Evolutionary conservation across 2,797 vertebrate genomes (phyloP).

Genomic region (Cossypha dichroa): DNA sequence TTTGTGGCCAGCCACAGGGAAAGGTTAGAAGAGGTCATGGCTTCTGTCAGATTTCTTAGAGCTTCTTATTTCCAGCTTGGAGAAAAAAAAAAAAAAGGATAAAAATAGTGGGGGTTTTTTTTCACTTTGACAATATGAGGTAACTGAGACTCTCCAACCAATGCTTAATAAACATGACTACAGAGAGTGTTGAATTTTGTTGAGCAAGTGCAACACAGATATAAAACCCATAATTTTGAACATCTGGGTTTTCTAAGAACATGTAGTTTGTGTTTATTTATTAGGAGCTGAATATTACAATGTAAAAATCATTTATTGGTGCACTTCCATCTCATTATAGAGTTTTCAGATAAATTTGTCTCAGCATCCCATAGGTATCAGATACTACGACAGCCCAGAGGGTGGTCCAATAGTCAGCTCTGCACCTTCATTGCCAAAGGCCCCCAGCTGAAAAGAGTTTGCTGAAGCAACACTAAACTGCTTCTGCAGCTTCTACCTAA

Average conservation of each 20-base stretch:
- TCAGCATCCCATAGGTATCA: neutral
- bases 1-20: fast-evolving
- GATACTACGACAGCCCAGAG: neutral
- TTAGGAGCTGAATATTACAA: neutral
- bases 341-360: neutral
- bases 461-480: neutral
- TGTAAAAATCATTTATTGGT: neutral
- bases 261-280: neutral
- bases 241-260: neutral
- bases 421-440: neutral
- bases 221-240: neutral
- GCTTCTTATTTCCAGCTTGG: neutral
- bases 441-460: neutral
- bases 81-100: fast-evolving
- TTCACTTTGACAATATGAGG: neutral
- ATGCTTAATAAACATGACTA: neutral
- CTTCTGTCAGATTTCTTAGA: neutral
- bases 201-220: neutral
- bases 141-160: neutral
- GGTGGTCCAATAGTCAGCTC: neutral
- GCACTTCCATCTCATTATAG: neutral
- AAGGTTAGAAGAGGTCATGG: neutral
- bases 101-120: neutral
- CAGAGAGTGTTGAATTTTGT: neutral
- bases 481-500: neutral